A percentile compares a stretch with the other conserved stretches of the same genome.
Evolutionary conservation across 2,888 invertebrate genomes (phyloP).

Genomic region (Sepiola atlantica): DNA sequence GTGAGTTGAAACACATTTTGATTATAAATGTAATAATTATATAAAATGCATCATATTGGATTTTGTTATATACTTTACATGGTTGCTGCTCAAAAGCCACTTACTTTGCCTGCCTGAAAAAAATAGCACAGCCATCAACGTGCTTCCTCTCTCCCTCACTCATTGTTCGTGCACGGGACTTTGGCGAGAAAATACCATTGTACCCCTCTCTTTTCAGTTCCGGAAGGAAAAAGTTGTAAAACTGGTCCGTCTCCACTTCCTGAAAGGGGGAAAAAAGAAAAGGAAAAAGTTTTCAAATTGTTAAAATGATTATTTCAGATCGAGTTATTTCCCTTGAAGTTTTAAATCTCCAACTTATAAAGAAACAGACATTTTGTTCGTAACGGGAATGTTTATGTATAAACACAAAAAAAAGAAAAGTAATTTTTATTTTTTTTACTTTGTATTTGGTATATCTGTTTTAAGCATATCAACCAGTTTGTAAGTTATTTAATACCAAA

Average conservation of each 20-base stretch:
- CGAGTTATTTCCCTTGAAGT: not conserved
- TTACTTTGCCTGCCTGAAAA: constrained; percentile 81
- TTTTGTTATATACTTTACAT: no score
- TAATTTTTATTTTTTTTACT: no score
- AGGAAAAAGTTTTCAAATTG: not conserved
- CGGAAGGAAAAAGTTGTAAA: constrained; percentile 95
- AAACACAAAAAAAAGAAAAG: no score
- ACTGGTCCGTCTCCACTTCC: constrained; percentile 99
- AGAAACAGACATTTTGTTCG: no score
- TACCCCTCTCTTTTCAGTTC: constrained; percentile 91
- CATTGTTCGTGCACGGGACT: constrained; percentile 99
- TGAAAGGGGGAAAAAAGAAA: constrained; percentile 76
- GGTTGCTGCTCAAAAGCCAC: constrained; percentile 54
- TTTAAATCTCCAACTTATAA: no score
- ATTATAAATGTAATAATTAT: no score
- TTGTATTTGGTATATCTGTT: no score
- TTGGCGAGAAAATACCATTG: constrained; percentile 96
- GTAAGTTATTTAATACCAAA: no score
- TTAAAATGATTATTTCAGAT: not conserved
- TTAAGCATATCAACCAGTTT: no score
- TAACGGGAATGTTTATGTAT: no score
- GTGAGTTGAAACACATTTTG: no score
- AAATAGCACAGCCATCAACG: constrained; percentile 99
- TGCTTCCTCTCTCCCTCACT: constrained; percentile 95
- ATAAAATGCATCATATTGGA: no score